Evolutionary conservation across 2,888 invertebrate species (phyloP).

Genomic region (Meghimatium bilineatum): DNA sequence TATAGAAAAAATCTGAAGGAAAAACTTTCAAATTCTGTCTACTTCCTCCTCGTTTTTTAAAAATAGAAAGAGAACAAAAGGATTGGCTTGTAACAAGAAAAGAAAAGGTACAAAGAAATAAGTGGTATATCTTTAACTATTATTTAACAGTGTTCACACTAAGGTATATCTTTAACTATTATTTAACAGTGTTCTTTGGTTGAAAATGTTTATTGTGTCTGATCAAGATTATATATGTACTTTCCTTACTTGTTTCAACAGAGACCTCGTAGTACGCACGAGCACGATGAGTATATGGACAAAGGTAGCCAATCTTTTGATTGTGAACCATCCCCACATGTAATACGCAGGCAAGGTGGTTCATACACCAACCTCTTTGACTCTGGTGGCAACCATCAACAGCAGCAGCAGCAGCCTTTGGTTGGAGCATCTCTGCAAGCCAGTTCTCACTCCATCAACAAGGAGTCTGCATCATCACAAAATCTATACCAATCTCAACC

Average conservation of each 20-base stretch:
- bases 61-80: no score
- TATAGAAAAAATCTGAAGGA: no score
- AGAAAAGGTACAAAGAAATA: no score
- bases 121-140: no score
- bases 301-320: conserved; percentile 62
- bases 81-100: no score
- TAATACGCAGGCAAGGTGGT: conserved; percentile 62
- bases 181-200: neutral
- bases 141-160: neutral
- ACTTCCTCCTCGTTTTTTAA: no score
- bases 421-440: conserved; percentile 57
- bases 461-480: conserved; percentile 52
- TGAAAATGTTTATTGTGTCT: conserved; percentile 4
- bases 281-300: conserved; percentile 63
- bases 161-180: no score
- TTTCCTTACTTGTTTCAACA: conserved; percentile 22
- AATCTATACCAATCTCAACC: conserved; percentile 47
- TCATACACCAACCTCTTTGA: conserved; percentile 74
- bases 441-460: conserved; percentile 45
- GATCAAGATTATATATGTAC: neutral
- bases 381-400: conserved; percentile 52
- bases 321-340: conserved; percentile 61
- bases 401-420: conserved; percentile 49
- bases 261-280: conserved; percentile 53
- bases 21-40: no score